Evolutionary conservation across 2,888 invertebrate species (phyloP).

Genomic region (Entomobrya proxima): DNA sequence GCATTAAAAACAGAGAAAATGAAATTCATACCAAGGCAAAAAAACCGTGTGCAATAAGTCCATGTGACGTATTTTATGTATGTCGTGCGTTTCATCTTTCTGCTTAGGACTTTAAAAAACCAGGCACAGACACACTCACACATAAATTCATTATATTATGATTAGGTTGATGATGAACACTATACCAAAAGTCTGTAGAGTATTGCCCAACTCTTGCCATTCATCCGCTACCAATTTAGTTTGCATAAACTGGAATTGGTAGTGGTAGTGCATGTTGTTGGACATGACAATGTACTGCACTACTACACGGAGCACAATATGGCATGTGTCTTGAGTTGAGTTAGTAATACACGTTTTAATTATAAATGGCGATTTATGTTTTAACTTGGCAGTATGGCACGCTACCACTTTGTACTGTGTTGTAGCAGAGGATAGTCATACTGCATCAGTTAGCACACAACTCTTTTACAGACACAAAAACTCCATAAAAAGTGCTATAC

Average conservation of each 20-base stretch:
- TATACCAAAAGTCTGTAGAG: no score
- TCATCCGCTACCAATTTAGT: not conserved
- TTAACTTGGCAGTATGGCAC: no score
- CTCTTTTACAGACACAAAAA: not conserved
- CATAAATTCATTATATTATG: constrained; percentile 4
- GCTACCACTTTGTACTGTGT: no score
- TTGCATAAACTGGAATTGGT: constrained; percentile 28
- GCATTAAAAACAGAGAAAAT: not conserved
- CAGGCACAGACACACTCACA: not conserved
- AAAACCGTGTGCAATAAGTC: no score
- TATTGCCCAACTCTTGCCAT: no score
- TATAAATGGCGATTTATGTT: not conserved
- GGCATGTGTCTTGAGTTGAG: not conserved
- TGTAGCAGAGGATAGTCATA: not conserved
- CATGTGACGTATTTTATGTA: constrained; percentile 10
- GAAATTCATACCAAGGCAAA: not conserved
- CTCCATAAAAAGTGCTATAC: not conserved
- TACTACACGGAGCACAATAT: not conserved
- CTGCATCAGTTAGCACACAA: not conserved
- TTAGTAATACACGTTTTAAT: not conserved
- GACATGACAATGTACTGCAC: not conserved
- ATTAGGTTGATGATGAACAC: not conserved
- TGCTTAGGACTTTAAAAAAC: constrained; percentile 10
- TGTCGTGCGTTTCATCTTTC: constrained; percentile 20
- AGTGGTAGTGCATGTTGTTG: not conserved